These are phyloP conservation scores for Archips xylosteana DNA, from an alignment of 2,888 invertebrate species.

Conservation along the genomic window DNA sequence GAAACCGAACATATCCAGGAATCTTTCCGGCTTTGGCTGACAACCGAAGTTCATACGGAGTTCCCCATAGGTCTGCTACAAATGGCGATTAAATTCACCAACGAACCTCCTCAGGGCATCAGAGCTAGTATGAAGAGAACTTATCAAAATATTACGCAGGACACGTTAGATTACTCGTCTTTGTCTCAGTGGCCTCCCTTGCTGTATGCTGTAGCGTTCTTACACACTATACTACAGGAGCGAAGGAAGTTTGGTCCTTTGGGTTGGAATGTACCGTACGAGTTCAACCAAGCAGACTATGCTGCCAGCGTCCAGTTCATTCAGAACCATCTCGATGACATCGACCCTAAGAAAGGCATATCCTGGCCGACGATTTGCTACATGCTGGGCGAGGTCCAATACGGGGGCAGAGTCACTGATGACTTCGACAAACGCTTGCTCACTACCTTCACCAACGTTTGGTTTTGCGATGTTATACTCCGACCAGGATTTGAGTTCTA, in stretches of 20 bases:
- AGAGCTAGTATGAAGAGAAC: slow-evolving; percentile 96
- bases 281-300: slow-evolving; percentile 98
- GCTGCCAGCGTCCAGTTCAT: slow-evolving; percentile 98
- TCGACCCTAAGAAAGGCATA: slow-evolving; percentile 98
- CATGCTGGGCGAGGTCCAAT: slow-evolving; percentile 97
- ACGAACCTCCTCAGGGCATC: slow-evolving; percentile 98
- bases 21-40: slow-evolving; percentile 96
- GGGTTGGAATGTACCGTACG: slow-evolving; percentile 98
- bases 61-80: slow-evolving; percentile 96
- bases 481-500: slow-evolving; percentile 97
- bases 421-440: slow-evolving; percentile 98
- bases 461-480: slow-evolving; percentile 97
- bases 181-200: slow-evolving; percentile 97
- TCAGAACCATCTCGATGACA: slow-evolving; percentile 98
- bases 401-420: slow-evolving; percentile 97
- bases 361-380: slow-evolving; percentile 99
- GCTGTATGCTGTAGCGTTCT: slow-evolving; percentile 96
- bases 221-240: slow-evolving; percentile 98
- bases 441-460: slow-evolving; percentile 96
- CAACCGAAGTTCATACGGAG: slow-evolving; percentile 96
- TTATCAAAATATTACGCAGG: slow-evolving; percentile 95
- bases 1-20: slow-evolving; percentile 94
- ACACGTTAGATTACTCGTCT: slow-evolving; percentile 96
- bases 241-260: slow-evolving; percentile 97
- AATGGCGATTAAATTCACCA: slow-evolving; percentile 98